Base-by-base conservation (phyloP, 2,113 vertebrate genomes). In the Bagarius yarrelli region DNA sequence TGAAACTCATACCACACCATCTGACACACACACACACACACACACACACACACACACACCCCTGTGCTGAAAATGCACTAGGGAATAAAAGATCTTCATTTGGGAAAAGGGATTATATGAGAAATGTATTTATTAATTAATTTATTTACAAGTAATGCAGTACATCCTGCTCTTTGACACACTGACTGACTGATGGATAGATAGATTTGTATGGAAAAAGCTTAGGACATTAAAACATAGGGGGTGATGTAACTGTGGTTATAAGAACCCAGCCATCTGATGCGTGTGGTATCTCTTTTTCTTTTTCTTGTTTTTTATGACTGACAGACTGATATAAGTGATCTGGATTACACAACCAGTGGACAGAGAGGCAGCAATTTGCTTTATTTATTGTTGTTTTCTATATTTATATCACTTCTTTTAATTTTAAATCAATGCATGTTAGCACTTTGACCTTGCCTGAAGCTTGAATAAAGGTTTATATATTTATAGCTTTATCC, bases 371-470 rank as follows among this genome's bases (percentile, higher is more conserved):
- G 14, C 18, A 64, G 4, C 32, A 66, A 36, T 23, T 34, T 23
- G 36, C 11, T 88, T 90, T 88, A 88, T 89, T 90, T 90, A 81
- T 78, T 80, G 61, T 40, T 53, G 19, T 19, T 53, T 53, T 73
- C 19, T n/a, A n/a, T n/a, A n/a, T n/a, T n/a, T n/a, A n/a, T n/a
- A n/a, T n/a, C n/a, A n/a, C n/a, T n/a, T n/a, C n/a, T n/a, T n/a
- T n/a, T n/a, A n/a, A n/a, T n/a, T n/a, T n/a, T n/a, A n/a, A n/a
- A n/a, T n/a, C n/a, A n/a, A n/a, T n/a, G n/a, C n/a, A n/a, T n/a
- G n/a, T n/a, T n/a, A n/a, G n/a, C n/a, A n/a, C n/a, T n/a, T n/a
- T n/a, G n/a, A n/a, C n/a, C n/a, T n/a, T n/a, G n/a, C n/a, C n/a
- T n/a, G n/a, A n/a, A n/a, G n/a, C n/a, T n/a, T n/a, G n/a, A n/a